A percentile compares a stretch with the other conserved stretches of the same genome.
Evolutionary conservation across 2,888 invertebrate species (phyloP).

Genomic region (Matsumyia berberina): DNA sequence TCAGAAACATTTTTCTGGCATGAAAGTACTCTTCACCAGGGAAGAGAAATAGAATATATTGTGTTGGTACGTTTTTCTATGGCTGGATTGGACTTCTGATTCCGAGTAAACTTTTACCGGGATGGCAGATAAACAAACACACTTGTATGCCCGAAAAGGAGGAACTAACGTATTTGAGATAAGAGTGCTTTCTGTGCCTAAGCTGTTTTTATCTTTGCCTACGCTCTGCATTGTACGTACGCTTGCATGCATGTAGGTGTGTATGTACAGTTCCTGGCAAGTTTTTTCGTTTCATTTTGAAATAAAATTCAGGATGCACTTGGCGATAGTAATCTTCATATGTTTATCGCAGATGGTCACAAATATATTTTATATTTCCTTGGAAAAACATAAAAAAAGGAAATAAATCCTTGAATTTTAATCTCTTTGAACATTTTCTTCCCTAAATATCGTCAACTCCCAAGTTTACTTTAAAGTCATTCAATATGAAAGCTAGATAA

Average conservation of each 20-base stretch:
- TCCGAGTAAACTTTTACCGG: conserved; percentile 58
- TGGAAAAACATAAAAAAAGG: conserved; percentile 14
- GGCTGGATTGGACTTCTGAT: conserved; percentile 66
- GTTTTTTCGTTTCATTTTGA: conserved; percentile 26
- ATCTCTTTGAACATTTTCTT: conserved; percentile 26
- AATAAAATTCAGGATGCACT: conserved; percentile 71
- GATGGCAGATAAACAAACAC: conserved; percentile 66
- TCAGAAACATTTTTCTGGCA: conserved; percentile 70
- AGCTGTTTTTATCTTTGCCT: conserved; percentile 60
- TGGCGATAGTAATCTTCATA: conserved; percentile 66
- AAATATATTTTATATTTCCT: conserved; percentile 49
- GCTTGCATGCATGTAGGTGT: neutral
- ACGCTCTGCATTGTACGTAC: conserved; percentile 3
- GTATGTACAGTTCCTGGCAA: conserved; percentile 15
- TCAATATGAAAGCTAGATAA: conserved; percentile 47
- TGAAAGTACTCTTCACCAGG: conserved; percentile 69
- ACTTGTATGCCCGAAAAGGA: conserved; percentile 56
- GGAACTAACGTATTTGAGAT: conserved; percentile 52
- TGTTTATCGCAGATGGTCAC: conserved; percentile 60
- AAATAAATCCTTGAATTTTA: conserved; percentile 38
- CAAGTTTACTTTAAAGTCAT: conserved; percentile 40
- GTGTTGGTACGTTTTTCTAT: conserved; percentile 53
- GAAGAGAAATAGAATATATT: conserved; percentile 60
- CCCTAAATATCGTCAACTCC: conserved; percentile 31
- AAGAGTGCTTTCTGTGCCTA: conserved; percentile 54